A percentile compares a stretch with the other conserved stretches of the same genome.
These are phyloP conservation scores for Papilio polytes DNA, from an alignment of 1,140 invertebrate species.

Conservation along the genomic window DNA sequence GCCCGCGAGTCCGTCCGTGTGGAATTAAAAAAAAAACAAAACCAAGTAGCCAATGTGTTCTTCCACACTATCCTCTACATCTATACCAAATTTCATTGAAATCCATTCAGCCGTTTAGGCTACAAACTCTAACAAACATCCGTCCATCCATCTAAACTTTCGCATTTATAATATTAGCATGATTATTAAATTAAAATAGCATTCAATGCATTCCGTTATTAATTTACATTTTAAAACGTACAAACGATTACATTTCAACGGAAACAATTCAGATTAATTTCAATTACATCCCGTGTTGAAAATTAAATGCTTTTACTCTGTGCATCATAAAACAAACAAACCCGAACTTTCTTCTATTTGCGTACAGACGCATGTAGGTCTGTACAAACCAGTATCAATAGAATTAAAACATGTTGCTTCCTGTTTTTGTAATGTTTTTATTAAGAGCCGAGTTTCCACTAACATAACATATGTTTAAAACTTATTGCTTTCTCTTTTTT, in stretches of 20 bases:
- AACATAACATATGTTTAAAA: neutral
- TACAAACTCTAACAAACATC: too few species aligned
- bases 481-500: neutral
- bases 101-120: too few species aligned
- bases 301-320: slow-evolving; percentile 21
- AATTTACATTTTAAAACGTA: neutral
- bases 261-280: slow-evolving; percentile 18
- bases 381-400: neutral
- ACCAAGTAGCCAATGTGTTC: too few species aligned
- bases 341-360: slow-evolving; percentile 19
- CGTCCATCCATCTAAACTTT: too few species aligned
- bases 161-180: too few species aligned
- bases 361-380: neutral
- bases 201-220: neutral
- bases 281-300: slow-evolving; percentile 24
- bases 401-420: slow-evolving; percentile 24
- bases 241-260: neutral
- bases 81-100: too few species aligned
- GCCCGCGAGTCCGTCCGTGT: too few species aligned
- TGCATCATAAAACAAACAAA: slow-evolving; percentile 25
- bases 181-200: neutral
- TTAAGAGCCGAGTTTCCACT: neutral
- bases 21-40: too few species aligned
- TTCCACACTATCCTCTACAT: too few species aligned
- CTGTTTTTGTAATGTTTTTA: slow-evolving; percentile 15